Base-by-base conservation (phyloP, 2,888 invertebrate species). In the Sceliomorpha sp. region DNA sequence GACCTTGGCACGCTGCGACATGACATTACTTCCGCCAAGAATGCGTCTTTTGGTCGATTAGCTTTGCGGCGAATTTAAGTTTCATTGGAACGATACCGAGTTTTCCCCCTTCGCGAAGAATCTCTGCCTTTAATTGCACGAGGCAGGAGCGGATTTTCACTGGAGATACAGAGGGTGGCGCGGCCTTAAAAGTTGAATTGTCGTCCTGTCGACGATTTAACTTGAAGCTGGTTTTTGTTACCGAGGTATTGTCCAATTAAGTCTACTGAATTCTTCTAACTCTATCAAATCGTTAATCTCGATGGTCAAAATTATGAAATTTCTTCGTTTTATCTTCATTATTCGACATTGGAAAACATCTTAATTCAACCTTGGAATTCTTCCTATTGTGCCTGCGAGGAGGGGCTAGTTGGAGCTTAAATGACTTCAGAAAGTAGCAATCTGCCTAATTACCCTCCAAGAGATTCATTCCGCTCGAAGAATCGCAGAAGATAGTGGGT, bases 361-460 rank as follows among this genome's bases (percentile, higher is more conserved):
- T 40, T 8, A 39, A 17, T 62, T 39, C 31, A 15, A 27, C 37
- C 37, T 17, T 31, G n/a, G 27, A 29, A 24, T 60, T 34, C 53
- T 17, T 62, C 9, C 48, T 29, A 39, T 48, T 63, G 50, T 56
- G 55, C 44, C 64, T 55, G n/a, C 20, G 17, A 40, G 47, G 51
- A 53, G 29, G 37, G 31, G 34, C 39, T 48, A 34, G 59, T 27
- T 67, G 55, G 81, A 75, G 77, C 77, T 81, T 79, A 84, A 86
- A 87, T 80, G 84, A 87, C 84, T 83, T 81, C 77, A 77, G 85
- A 84, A 87, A 86, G 86, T 85, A 85, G 20, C 2, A 20, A 84
- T 85, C 85, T 87, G 87, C 86, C 86, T 86, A 86, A 87, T 87
- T 86, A 86, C 86, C 86, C 87, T 79, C 83, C 82, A 84, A 83